These are phyloP conservation scores for Indri indri DNA, from an alignment of 2,113 vertebrate genomes.

Conservation along the genomic window DNA sequence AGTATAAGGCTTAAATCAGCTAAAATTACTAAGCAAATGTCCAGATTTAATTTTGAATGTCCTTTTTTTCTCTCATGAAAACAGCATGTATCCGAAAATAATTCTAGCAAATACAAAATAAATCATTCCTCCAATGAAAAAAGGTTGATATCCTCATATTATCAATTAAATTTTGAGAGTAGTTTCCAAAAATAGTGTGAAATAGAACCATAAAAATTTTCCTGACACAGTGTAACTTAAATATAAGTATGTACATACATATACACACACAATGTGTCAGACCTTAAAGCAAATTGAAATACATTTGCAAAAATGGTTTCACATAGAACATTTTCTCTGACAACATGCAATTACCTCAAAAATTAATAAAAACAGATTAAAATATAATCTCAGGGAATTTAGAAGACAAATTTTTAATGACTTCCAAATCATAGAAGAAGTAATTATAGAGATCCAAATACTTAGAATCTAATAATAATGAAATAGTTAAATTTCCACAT, in stretches of 20 bases:
- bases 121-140: neutral
- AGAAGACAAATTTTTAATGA: neutral
- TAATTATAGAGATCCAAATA: neutral
- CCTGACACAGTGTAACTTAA: neutral
- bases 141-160: neutral
- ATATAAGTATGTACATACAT: neutral
- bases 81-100: neutral
- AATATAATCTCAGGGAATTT: neutral
- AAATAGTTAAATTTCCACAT: neutral
- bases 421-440: neutral
- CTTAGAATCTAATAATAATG: neutral
- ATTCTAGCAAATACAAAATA: neutral
- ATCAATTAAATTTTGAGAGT: neutral
- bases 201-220: neutral
- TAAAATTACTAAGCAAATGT: neutral
- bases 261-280: neutral
- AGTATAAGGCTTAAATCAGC: neutral
- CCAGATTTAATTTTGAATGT: neutral
- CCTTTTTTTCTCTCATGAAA: neutral
- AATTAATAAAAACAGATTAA: neutral
- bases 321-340: neutral
- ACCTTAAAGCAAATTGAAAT: neutral
- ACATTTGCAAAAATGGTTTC: neutral
- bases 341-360: neutral
- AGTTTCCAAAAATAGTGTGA: neutral